These are phyloP conservation scores for Pelobates fuscus DNA, from an alignment of 2,113 vertebrate species.

Conservation along the genomic window DNA sequence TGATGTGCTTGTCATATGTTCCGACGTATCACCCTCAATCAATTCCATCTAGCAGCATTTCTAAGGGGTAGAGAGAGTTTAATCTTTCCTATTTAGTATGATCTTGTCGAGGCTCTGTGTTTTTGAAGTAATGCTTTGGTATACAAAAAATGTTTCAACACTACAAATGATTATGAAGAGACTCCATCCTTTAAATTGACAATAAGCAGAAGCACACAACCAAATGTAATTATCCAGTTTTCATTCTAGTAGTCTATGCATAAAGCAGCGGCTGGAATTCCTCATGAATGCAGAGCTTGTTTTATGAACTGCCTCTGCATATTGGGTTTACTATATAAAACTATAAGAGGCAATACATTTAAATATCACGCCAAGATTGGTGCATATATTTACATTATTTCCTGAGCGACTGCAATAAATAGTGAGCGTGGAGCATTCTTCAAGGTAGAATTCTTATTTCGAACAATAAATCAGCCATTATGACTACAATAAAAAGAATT, in stretches of 20 bases:
- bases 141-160: conserved; percentile 20
- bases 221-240: conserved; percentile 27
- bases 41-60: conserved; percentile 26
- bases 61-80: conserved; percentile 15
- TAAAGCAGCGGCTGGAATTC: background rate
- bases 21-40: conserved; percentile 19
- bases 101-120: conserved; percentile 16
- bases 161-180: conserved; percentile 39
- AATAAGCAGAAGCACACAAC: conserved; percentile 24
- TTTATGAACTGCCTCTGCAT: conserved; percentile 22
- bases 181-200: conserved; percentile 11
- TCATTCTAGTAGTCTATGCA: conserved; percentile 8
- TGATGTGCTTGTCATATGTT: conserved; percentile 7
- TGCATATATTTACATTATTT: conserved; percentile 41
- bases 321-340: conserved; percentile 30
- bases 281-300: background rate
- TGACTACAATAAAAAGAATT: conserved; percentile 22
- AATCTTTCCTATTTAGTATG: conserved; percentile 30
- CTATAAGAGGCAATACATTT: conserved; percentile 38
- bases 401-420: conserved; percentile 13
- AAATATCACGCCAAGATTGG: conserved; percentile 27
- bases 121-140: conserved; percentile 29
- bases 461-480: conserved; percentile 28
- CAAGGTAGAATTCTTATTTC: conserved; percentile 6
- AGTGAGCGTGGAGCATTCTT: conserved; percentile 15